Evolutionary conservation across 37 sponge, comb jelly and placozoan genomes (phyloP).

Genomic region (Eunapius fragilis): DNA sequence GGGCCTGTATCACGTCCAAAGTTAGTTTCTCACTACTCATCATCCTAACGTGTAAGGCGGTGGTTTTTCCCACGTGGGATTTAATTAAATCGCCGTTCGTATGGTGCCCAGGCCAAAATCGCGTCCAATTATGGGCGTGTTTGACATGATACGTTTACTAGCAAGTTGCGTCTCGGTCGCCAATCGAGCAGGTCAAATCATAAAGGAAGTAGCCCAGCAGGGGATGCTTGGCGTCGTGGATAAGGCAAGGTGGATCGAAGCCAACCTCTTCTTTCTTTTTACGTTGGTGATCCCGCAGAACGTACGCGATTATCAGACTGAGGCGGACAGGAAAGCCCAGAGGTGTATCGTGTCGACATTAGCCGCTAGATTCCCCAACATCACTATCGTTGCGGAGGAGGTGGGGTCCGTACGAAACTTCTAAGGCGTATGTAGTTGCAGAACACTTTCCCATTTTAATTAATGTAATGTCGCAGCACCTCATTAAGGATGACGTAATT

Average conservation of each 20-base stretch:
- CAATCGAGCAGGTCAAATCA: constrained; percentile 74
- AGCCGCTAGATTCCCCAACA: constrained; percentile 60
- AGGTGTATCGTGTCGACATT: constrained; percentile 80
- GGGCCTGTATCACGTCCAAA: constrained; percentile 32
- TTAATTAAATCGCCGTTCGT: background rate
- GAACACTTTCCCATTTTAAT: too few relatives aligned
- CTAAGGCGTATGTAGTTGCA: too few relatives aligned
- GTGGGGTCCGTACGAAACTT: constrained; percentile 7
- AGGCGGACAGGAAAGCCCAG: constrained; percentile 91
- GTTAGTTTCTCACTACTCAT: background rate
- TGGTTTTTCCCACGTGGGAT: background rate
- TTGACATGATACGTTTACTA: constrained; percentile 69
- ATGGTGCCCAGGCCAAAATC: background rate
- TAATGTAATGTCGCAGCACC: too few relatives aligned
- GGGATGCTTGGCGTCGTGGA: constrained; percentile 82
- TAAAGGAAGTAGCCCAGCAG: constrained; percentile 69
- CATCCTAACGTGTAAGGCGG: background rate
- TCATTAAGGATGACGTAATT: too few relatives aligned
- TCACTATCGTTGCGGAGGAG: constrained; percentile 88
- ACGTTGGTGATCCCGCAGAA: constrained; percentile 66
- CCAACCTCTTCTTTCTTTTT: background rate
- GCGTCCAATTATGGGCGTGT: background rate
- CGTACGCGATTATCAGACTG: constrained; percentile 88
- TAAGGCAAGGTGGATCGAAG: constrained; percentile 62
- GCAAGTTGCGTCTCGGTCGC: constrained; percentile 77